Conservation (phyloP, 2,888 invertebrate genomes). For the Rhingia rostrata region DNA sequence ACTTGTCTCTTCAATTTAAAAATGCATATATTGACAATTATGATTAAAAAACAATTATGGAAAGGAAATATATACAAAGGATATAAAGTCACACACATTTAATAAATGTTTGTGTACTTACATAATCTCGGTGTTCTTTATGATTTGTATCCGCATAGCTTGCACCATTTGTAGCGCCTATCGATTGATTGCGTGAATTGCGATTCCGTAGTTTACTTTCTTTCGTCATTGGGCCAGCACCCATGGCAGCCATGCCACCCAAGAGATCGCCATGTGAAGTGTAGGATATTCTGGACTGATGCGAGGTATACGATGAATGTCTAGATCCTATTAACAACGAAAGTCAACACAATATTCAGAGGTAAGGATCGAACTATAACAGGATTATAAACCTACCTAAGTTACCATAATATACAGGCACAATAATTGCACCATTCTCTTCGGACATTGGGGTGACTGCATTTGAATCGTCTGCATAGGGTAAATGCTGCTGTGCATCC, state of each 20-base stretch:
- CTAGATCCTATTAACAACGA: slow-evolving; percentile 86
- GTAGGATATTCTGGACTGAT: slow-evolving; percentile 95
- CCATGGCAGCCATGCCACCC: slow-evolving; percentile 86
- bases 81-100: too few species aligned
- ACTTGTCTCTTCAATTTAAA: too few species aligned
- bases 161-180: slow-evolving; percentile 85
- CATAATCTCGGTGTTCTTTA: slow-evolving; percentile 89
- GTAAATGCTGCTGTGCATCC: slow-evolving; percentile 96
- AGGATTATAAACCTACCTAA: slow-evolving; percentile 85
- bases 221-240: slow-evolving; percentile 86
- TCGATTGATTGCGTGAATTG: slow-evolving; percentile 88
- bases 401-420: slow-evolving; percentile 94
- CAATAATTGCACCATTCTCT: slow-evolving; percentile 97
- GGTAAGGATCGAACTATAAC: background rate
- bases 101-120: slow-evolving; percentile 82
- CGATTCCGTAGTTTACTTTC: slow-evolving; percentile 91
- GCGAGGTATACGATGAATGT: slow-evolving; percentile 97
- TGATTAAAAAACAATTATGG: too few species aligned
- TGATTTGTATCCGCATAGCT: slow-evolving; percentile 86
- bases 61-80: too few species aligned
- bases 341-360: slow-evolving; percentile 5
- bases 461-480: slow-evolving; percentile 98
- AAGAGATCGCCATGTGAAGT: slow-evolving; percentile 96
- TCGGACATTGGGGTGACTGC: slow-evolving; percentile 99
- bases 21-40: too few species aligned